phyloP scores from a whole-genome alignment of 2,888 invertebrate genomes.

The Liopterus haemorrhoidalis region DNA sequence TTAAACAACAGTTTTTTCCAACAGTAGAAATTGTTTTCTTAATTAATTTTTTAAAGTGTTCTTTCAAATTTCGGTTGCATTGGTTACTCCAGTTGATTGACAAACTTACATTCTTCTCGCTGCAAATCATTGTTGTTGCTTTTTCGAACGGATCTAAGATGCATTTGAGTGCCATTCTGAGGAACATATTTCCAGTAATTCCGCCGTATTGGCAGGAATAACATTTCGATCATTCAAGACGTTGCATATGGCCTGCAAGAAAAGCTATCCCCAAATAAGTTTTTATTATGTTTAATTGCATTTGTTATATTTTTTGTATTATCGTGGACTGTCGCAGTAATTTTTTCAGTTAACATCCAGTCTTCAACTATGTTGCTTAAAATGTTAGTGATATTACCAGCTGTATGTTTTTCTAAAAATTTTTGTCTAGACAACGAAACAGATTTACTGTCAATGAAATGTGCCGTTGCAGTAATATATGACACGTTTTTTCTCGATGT shows the following conservation, averaged over 20 bases:
- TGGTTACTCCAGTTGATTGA: no score
- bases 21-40: no score
- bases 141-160: not conserved
- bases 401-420: constrained; percentile 30
- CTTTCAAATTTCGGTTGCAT: no score
- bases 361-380: constrained; percentile 27
- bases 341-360: constrained; percentile 29
- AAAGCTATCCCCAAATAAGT: not conserved
- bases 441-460: constrained; percentile 25
- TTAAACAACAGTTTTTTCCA: no score
- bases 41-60: no score
- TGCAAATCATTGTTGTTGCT: not conserved
- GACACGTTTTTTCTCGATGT: constrained; percentile 30
- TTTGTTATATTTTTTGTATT: constrained; percentile 33
- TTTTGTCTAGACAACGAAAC: constrained; percentile 27
- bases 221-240: not conserved
- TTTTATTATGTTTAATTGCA: no score
- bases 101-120: not conserved
- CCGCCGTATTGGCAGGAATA: not conserved
- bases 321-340: constrained; percentile 31
- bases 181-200: not conserved
- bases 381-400: constrained; percentile 27
- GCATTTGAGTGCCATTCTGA: not conserved
- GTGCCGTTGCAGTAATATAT: constrained; percentile 31
- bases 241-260: not conserved